Conservation (phyloP, 2,888 invertebrate species). For the Scaptomyza reducta region DNA sequence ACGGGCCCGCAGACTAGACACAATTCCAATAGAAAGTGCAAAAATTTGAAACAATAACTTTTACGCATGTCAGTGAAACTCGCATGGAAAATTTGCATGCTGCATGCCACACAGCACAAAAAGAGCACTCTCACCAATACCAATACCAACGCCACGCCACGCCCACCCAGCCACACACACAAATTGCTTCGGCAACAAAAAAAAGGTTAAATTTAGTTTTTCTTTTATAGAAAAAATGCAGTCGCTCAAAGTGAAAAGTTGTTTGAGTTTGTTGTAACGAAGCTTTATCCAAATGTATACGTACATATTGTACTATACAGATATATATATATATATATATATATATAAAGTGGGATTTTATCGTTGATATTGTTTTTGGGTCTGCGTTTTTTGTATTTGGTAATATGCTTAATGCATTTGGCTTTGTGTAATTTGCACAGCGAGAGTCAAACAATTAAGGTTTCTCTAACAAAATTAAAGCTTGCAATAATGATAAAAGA, state of each 20-base stretch:
- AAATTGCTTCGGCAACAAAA: conserved; percentile 8
- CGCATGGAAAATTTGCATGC: conserved; percentile 70
- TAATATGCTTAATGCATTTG: conserved; percentile 47
- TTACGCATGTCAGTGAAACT: conserved; percentile 76
- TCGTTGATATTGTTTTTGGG: conserved; percentile 8
- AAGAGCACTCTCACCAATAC: conserved; percentile 4
- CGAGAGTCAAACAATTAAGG: conserved; percentile 34
- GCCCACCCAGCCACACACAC: not conserved
- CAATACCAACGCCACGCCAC: conserved; percentile 5
- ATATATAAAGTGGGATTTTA: conserved; percentile 20
- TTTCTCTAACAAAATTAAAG: conserved; percentile 40
- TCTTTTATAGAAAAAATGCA: conserved; percentile 9
- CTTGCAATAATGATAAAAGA: conserved; percentile 15
- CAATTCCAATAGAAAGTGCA: conserved; percentile 63
- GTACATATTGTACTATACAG: not conserved
- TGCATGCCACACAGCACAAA: conserved; percentile 3
- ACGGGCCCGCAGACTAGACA: conserved; percentile 30
- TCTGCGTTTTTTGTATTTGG: conserved; percentile 22
- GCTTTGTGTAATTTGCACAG: conserved; percentile 75
- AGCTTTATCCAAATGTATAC: conserved; percentile 26
- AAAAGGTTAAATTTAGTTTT: conserved; percentile 42
- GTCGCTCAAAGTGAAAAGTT: conserved; percentile 66
- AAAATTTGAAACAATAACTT: conserved; percentile 78
- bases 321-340: too few relatives aligned
- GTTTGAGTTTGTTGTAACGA: conserved; percentile 71